Evolutionary conservation across 2,113 vertebrate genomes (phyloP), one percentile per base, ranked within the genome.

Genomic region (Ameiurus melas): DNA sequence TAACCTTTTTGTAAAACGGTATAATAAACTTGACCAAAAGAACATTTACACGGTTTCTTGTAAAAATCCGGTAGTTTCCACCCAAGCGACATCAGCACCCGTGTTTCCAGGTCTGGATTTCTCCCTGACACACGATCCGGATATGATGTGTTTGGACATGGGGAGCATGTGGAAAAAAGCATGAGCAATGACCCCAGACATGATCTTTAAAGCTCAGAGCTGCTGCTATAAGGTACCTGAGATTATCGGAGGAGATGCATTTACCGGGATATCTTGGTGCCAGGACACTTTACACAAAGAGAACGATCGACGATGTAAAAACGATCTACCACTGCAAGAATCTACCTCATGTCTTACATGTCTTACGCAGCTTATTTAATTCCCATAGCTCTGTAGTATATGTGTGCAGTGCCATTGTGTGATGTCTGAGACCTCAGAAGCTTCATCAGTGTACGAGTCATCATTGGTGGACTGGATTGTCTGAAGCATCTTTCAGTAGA

Each of bases 21-120:
- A 70, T n/a, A 39, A 60, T n/a, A 85, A 90, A 73, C 51, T 55
- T 20, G 25, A 68, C 53, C 60, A 47, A 39, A 84, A n/a, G 55
- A 71, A 77, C n/a, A 60, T 33, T 83, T 80, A 85, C 71, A 62
- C 4, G 51, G 64, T 80, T 68, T 71, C 53, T 73, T 70, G 8
- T 5, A 84, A 82, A 86, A 86, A 68, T 83, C 83, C 60, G 95
- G 95, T 95, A 93, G 92, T 96, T 96, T 95, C 95, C 95, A 89
- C 88, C 84, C 81, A 88, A 89, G 80, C 68, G 43, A 33, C 55
- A 90, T 43, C 14, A 79, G 64, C 77, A 81, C 66, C 75, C 70
- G 36, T 60, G 79, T 88, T 73, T 84, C 86, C 71, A 66, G 83
- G 75, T 36, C 82, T 64, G 89, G 78, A 81, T 78, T 85, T 87